Percentiles rank a stretch among this genome's conserved stretches.
These are phyloP conservation scores for Callithrix jacchus DNA, from an alignment of 2,113 vertebrate species.

Conservation along the genomic window DNA sequence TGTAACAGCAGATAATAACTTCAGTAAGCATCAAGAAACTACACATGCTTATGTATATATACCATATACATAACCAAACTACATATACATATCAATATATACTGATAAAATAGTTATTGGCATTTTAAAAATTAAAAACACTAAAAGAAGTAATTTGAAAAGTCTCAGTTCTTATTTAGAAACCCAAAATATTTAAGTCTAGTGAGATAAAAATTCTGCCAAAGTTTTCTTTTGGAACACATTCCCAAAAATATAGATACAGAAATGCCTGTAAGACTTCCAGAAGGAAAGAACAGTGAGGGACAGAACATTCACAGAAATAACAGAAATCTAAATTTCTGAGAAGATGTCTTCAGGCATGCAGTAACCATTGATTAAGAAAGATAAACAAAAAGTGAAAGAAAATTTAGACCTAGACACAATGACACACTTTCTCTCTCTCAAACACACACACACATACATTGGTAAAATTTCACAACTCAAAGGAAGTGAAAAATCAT, in stretches of 20 bases:
- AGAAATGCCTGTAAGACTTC: not conserved
- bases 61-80: not conserved
- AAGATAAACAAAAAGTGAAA: not conserved
- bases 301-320: not conserved
- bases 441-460: not conserved
- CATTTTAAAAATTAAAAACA: not conserved
- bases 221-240: not conserved
- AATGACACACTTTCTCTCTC: not conserved
- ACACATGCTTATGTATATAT: not conserved
- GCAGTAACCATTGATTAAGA: not conserved
- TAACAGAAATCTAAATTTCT: not conserved
- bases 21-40: not conserved
- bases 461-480: not conserved
- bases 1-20: not conserved
- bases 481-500: not conserved
- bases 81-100: rapidly evolving
- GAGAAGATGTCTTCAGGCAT: not conserved
- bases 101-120: not conserved
- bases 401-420: not conserved
- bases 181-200: not conserved
- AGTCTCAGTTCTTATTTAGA: not conserved
- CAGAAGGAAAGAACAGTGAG: not conserved
- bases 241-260: not conserved
- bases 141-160: not conserved
- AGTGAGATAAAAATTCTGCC: not conserved